phyloP scores from a whole-genome alignment of 2,113 vertebrate genomes.

The Galeopterus variegatus region DNA sequence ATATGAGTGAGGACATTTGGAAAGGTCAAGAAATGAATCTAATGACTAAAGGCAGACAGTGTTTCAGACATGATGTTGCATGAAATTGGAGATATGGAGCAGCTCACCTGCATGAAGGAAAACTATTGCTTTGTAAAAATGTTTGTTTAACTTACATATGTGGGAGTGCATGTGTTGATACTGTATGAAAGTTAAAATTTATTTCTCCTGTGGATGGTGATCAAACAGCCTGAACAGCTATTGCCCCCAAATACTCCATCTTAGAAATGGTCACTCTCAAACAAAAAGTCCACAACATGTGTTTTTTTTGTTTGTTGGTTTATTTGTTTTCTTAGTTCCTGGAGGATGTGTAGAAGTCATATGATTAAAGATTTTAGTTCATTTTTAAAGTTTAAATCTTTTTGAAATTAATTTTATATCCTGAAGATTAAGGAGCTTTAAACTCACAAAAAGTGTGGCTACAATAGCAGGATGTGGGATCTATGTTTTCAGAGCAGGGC shows the following conservation, averaged over 20 bases:
- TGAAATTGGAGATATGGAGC: fast-evolving
- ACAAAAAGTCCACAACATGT: not conserved
- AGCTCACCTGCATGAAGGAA: fast-evolving
- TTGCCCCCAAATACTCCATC: not conserved
- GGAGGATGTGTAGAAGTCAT: not conserved
- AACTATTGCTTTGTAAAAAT: not conserved
- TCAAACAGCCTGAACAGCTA: not conserved
- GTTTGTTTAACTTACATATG: fast-evolving
- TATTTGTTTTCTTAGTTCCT: not conserved
- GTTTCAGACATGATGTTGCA: too few species aligned
- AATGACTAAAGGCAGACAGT: not conserved
- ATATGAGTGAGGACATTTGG: not conserved
- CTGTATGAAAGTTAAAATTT: too few species aligned
- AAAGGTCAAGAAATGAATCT: not conserved
- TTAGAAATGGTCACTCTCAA: not conserved
- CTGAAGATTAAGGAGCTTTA: not conserved
- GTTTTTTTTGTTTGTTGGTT: not conserved
- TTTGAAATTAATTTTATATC: not conserved
- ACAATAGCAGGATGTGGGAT: not conserved
- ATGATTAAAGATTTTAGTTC: not conserved
- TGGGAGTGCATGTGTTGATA: too few species aligned
- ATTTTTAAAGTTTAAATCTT: not conserved
- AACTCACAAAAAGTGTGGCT: not conserved
- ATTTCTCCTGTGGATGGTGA: not conserved
- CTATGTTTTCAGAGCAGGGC: not conserved